Base-by-base conservation (phyloP, 2,888 invertebrate species). In the Trichogramma evanescens region DNA sequence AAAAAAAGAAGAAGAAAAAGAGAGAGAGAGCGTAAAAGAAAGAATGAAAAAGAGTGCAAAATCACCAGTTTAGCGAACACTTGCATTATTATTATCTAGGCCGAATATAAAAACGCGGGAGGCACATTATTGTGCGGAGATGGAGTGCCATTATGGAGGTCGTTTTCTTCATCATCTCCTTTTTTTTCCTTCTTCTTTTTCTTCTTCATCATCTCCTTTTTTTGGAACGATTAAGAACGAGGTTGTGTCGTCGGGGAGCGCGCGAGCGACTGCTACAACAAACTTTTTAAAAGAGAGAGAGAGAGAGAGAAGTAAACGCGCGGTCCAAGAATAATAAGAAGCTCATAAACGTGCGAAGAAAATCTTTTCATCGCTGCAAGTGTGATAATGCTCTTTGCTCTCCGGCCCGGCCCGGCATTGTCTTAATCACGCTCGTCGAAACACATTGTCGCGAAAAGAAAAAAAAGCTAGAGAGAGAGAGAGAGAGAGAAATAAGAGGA, bases 21-120 rank as follows among this genome's bases (percentile, higher is more conserved):
- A 43, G 55, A 52, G 53, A 42, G 13, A n/a, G 55, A 58, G 13
- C 8, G 45, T 44, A 56, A 54, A 43, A 48, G 57, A 40, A 13
- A 26, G 42, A 40, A 40, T n/a, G 38, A n/a, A 51, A 50, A 39
- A 42, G 40, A 26, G 10, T 26, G 43, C 52, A 40, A 61, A 56
- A 57, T 60, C 54, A 58, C 26, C 26, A 26, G 26, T 26, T 26
- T 26, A 26, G 26, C 26, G 26, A 26, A 26, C 26, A 26, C 26
- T 26, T 26, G 26, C 26, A 26, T 26, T 26, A 2, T 26, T 26
- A 26, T 26, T 26, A 26, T 26, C 26, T 26, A 61, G 62, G 58
- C 43, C 61, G 58, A 55, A 45, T 9, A 45, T 9, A 45, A 45
- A 45, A 45, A 45, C 45, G 45, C 2, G 2, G n/a, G 8, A 45